Evolutionary conservation across 2,888 invertebrate genomes (phyloP), one percentile per base, ranked within the genome.

Genomic region (Piscicola geometra): DNA sequence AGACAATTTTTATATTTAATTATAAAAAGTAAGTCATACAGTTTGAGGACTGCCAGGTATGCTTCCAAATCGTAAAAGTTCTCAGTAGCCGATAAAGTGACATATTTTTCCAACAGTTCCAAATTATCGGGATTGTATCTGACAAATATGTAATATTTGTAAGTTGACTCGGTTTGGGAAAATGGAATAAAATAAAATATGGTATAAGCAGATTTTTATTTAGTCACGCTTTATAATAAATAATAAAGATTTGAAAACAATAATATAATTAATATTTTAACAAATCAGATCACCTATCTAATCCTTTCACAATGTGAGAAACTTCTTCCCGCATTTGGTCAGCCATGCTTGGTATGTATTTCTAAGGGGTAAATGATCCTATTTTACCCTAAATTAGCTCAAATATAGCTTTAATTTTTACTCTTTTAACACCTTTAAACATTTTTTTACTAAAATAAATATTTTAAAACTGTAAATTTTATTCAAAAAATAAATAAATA

Each of bases 71-170:
- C 96, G 83, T 98, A 97, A 0, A 92, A 91, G 86, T 96, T 95
- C 83, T 96, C 95, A 79, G 90, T 89, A 0, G 93, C 92, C 85
- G 98, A 97, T 82, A 93, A 90, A 83, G 93, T 92, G 18, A 98
- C 93, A 86, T 98, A 98, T 76, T 91, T 89, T 84, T 97, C 94
- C 80, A 98, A 87, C 18, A 92, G 92, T 79, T 90, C 89, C 67
- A 97, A 88, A 87, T 98, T 96, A 78, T 95, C 94, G 30, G 97
- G 97, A 86, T 98, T 98, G 86, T 98, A 98, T 82, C 97, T 95
- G 83, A 70, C 87, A 86, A 35, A 64, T 75, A 76, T 36, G 64
- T 25, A 76, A 35, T 28, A 71, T n/a, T 73, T 60, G 0, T 32
- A 73, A 67, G n/a, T 35, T 28, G 5, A 9, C 30, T 64, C 25